Conservation (phyloP, 64 coral and sea anemone species). For the Pocillopora damicornis region DNA sequence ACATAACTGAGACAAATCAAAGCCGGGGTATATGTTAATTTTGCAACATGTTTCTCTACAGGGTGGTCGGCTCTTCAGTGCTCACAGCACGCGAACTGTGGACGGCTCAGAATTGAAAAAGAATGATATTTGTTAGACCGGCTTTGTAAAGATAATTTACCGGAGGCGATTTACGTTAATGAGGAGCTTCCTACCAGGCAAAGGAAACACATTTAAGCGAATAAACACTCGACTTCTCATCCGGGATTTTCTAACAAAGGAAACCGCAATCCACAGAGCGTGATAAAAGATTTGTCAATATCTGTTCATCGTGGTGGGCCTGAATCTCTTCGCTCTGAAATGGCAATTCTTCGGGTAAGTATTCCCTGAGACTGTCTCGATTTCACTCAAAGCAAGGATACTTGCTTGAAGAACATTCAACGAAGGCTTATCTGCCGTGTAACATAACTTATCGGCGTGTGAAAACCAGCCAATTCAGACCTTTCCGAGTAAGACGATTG, state of each 20-base stretch:
- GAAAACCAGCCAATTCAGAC: constrained; percentile 2
- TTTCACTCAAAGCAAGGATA: not conserved
- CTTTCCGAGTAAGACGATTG: constrained; percentile 26
- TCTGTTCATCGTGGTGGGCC: constrained; percentile 34
- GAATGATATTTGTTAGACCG: constrained; percentile 11
- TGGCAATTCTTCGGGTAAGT: constrained; percentile 53
- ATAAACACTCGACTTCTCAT: constrained; percentile 39
- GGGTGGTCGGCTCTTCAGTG: not conserved
- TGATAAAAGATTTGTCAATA: constrained; percentile 48
- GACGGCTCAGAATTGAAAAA: not conserved
- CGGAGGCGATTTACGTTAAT: constrained; percentile 37
- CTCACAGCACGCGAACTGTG: constrained; percentile 5
- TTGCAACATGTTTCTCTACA: not conserved
- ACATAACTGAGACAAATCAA: constrained; percentile 2
- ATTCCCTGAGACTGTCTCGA: constrained; percentile 5
- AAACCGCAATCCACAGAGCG: constrained; percentile 54
- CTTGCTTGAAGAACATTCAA: constrained; percentile 13
- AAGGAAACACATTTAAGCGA: constrained; percentile 29
- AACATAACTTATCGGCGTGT: not conserved
- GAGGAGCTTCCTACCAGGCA: constrained; percentile 28
- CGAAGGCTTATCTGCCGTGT: constrained; percentile 12
- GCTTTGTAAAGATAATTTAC: constrained; percentile 15
- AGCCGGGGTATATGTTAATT: constrained; percentile 9
- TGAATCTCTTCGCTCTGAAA: constrained; percentile 22
- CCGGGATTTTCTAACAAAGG: constrained; percentile 55